Base-by-base conservation (phyloP, 2,113 vertebrate species). In the Gymnorhina tibicen region DNA sequence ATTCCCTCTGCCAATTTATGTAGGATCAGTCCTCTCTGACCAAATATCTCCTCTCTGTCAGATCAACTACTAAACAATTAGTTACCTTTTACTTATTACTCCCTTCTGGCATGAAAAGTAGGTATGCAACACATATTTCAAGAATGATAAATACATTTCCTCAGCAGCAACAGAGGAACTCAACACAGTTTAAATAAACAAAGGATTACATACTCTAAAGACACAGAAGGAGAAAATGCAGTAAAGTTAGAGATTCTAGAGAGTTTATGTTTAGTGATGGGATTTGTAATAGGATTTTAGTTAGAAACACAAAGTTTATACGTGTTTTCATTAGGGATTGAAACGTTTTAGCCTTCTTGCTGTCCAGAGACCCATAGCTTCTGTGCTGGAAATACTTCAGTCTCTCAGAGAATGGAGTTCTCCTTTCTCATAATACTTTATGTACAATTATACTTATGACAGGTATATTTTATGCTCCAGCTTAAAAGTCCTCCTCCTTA, bases 81-180 rank as follows among this genome's bases (percentile, higher is more conserved):
- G 50, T 67, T 93, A 86, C 53, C 68, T 89, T 85, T 88, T 94
- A 91, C 72, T 91, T 84, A 80, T 62, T 83, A 74, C 62, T 55
- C n/a, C 58, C 35, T 84, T 87, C 76, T 89, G 84, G 15, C 68
- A 85, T 67, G 28, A 75, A 81, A 89, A 56, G 42, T 76, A 95
- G 42, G 47, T 81, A 75, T 1, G 28, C 70, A 92, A 64, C 60
- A 89, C 30, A 50, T 47, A 72, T 42, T 91, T 97, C 68, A 93
- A 87, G 44, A n/a, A 81, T 64, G 56, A 91, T 75, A 87, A 95
- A 91, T 64, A 87, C 8, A 79, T 82, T 87, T 94, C 77, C 87
- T 89, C 77, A 72, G 63, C 47, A 77, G 37, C 14, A 88, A 80
- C 32, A 91, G 30, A 44, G 16, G 66, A 60, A 78, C 64, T 75